Percentiles rank a stretch among this genome's conserved stretches.
Conservation (phyloP, 2,797 vertebrate species). For the Vultur gryphus region DNA sequence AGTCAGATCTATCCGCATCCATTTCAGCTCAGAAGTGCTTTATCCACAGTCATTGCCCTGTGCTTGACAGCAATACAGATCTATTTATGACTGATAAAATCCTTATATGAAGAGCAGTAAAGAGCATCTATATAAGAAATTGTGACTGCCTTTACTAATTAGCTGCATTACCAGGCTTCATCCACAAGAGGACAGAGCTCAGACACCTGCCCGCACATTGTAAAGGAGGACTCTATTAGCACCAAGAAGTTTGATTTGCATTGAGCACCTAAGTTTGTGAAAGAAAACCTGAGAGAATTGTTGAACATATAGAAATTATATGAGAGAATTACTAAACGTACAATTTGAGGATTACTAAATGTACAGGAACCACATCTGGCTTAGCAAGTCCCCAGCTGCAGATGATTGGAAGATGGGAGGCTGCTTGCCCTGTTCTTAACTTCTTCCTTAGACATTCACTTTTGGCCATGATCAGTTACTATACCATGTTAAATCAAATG, state of each 20-base stretch:
- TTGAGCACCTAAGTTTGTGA: fast-evolving
- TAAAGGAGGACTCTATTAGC: not conserved
- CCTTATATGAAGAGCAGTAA: not conserved
- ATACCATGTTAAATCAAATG: not conserved
- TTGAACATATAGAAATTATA: not conserved
- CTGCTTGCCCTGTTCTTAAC: not conserved
- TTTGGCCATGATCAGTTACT: not conserved
- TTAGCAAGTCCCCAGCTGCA: not conserved
- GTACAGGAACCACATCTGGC: not conserved
- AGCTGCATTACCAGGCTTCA: not conserved
- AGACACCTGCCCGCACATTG: not conserved
- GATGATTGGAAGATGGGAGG: not conserved
- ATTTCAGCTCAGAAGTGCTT: not conserved
- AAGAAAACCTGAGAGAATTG: not conserved
- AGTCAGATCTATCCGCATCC: not conserved
- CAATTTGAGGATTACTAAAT: not conserved
- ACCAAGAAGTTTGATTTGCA: fast-evolving
- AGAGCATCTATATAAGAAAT: fast-evolving
- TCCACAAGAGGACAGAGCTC: not conserved
- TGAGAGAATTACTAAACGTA: not conserved
- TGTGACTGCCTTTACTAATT: fast-evolving
- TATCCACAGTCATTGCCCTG: not conserved
- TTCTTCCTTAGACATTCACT: not conserved
- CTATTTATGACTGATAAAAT: not conserved
- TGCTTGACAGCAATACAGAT: not conserved